Percentiles rank a stretch among this genome's conserved stretches.
These are phyloP conservation scores for Rhagoletis zephyria DNA, from an alignment of 1,140 invertebrate genomes.

Conservation along the genomic window DNA sequence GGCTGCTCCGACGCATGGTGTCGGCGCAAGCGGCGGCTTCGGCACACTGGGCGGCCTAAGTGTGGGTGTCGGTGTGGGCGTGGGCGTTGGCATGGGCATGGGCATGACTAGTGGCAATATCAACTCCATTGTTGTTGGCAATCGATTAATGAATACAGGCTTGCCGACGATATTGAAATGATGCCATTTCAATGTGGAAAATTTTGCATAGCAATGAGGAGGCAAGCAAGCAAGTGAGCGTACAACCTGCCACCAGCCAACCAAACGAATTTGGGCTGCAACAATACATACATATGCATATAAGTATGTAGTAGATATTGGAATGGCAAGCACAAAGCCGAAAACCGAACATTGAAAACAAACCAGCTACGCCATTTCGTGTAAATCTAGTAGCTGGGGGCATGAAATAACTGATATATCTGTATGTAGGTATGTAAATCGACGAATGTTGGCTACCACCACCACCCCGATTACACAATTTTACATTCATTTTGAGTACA, in stretches of 20 bases:
- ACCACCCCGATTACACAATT: slow-evolving; percentile 4
- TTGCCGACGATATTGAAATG: slow-evolving; percentile 71
- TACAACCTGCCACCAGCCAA: not conserved
- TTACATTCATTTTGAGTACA: slow-evolving; percentile 50
- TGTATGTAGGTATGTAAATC: not conserved
- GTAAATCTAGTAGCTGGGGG: too few species aligned
- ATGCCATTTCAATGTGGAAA: slow-evolving; percentile 69
- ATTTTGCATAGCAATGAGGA: slow-evolving; percentile 68
- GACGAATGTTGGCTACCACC: not conserved
- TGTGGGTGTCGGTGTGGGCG: slow-evolving; percentile 61
- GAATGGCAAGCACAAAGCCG: not conserved
- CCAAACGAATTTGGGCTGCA: not conserved
- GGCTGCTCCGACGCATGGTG: slow-evolving; percentile 43
- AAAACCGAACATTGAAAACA: not conserved
- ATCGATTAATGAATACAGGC: slow-evolving; percentile 70
- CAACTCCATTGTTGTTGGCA: slow-evolving; percentile 69
- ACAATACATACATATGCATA: not conserved
- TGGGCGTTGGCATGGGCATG: slow-evolving; percentile 58
- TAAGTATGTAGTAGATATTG: not conserved
- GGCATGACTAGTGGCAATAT: slow-evolving; percentile 63
- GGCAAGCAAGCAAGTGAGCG: slow-evolving; percentile 39
- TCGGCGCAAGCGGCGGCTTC: slow-evolving; percentile 55
- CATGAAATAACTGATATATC: not conserved
- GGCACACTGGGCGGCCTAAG: slow-evolving; percentile 64
- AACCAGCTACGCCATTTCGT: slow-evolving; percentile 37